Evolutionary conservation across 2,888 invertebrate species (phyloP).

Genomic region (Carterocephalus palaemon): DNA sequence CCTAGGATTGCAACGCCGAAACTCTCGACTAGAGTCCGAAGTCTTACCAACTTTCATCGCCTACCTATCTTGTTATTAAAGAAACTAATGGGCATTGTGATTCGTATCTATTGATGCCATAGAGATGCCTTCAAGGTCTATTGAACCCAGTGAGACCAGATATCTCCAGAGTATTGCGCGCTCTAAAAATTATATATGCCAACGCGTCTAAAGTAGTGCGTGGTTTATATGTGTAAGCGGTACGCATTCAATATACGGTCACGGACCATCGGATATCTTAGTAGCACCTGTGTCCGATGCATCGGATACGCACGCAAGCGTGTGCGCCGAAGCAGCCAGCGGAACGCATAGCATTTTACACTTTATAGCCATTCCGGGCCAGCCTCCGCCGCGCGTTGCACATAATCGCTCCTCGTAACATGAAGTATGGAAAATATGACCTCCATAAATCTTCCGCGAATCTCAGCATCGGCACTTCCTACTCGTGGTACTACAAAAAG

Average conservation of each 20-base stretch:
- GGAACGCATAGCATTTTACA: conserved; percentile 61
- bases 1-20: too few relatives aligned
- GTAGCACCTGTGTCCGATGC: conserved; percentile 47
- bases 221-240: conserved; percentile 43
- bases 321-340: conserved; percentile 44
- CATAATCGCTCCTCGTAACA: conserved; percentile 51
- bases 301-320: conserved; percentile 48
- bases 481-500: conserved; percentile 75
- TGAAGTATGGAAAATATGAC: conserved; percentile 78
- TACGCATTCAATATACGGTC: conserved; percentile 43
- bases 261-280: conserved; percentile 53
- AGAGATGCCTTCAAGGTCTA: conserved; percentile 44
- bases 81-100: conserved; percentile 2
- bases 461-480: conserved; percentile 69
- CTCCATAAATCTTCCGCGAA: conserved; percentile 71
- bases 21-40: too few relatives aligned
- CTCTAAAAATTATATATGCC: conserved; percentile 69
- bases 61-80: conserved; percentile 8
- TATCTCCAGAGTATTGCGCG: conserved; percentile 64
- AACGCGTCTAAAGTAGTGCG: conserved; percentile 54
- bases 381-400: conserved; percentile 56
- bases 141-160: conserved; percentile 49
- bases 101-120: conserved; percentile 11
- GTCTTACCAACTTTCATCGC: too few relatives aligned
- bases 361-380: conserved; percentile 55